Conservation (phyloP, 2,888 invertebrate genomes). For the Steinernema scapterisci region DNA sequence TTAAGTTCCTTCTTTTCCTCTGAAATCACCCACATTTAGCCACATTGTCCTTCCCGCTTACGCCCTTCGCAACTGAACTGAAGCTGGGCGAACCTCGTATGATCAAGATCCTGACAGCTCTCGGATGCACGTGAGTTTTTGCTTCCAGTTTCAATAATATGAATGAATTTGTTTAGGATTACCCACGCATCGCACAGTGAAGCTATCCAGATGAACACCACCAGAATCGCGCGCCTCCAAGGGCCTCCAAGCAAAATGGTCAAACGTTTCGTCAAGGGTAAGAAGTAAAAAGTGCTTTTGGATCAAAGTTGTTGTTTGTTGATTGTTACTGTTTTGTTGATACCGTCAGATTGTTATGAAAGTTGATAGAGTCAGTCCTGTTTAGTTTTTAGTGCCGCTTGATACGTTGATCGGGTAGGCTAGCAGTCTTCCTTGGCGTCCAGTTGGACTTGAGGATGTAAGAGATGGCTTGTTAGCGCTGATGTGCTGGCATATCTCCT, state of each 20-base stretch:
- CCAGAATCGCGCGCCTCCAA: constrained; percentile 6
- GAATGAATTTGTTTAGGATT: not conserved
- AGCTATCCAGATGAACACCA: constrained; percentile 11
- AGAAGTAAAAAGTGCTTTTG: not conserved
- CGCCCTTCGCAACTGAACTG: not conserved
- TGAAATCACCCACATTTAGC: not conserved
- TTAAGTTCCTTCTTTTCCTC: not conserved
- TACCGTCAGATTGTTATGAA: too few relatives aligned
- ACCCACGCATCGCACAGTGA: constrained; percentile 18
- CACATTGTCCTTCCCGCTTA: not conserved
- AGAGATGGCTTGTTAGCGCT: too few relatives aligned
- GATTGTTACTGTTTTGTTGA: constrained; percentile 20
- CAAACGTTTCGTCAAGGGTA: not conserved
- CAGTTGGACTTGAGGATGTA: too few relatives aligned
- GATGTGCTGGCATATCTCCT: too few relatives aligned
- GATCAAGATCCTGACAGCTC: constrained; percentile 2
- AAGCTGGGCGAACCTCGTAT: not conserved
- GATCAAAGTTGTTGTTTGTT: not conserved
- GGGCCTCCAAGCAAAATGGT: constrained; percentile 6
- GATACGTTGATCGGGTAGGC: too few relatives aligned
- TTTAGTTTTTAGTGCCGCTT: too few relatives aligned
- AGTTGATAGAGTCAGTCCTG: too few relatives aligned
- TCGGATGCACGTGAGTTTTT: constrained; percentile 22
- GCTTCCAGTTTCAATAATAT: not conserved
- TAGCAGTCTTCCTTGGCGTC: too few relatives aligned